Base-by-base conservation (phyloP, 2,113 vertebrate genomes). In the Morone chrysops region DNA sequence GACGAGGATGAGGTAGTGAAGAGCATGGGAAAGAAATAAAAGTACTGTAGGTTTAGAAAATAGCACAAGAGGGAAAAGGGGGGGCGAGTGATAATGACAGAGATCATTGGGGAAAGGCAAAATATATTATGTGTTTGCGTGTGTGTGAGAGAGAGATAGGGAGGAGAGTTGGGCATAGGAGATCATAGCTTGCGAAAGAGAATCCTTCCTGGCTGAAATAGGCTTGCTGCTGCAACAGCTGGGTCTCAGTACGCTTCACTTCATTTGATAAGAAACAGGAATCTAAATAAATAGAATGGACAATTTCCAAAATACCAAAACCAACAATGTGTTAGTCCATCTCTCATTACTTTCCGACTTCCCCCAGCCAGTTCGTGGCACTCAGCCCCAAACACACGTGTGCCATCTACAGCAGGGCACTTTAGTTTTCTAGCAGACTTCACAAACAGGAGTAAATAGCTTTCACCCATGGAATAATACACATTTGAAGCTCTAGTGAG, bases 151-250 rank as follows among this genome's bases (percentile, higher is more conserved):
- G 22, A 12, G 45, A n/a, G 20, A n/a, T 18, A 54, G 53, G 0
- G 25, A 67, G 53, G 62, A 8, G 13, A 20, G 70, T 66, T 14
- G 20, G 20, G 45, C 47, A 40, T 14, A 53, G 22, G 38, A 57
- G 68, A 77, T 82, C 61, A 68, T 68, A 79, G 78, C 51, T 50
- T 50, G 54, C 40, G 70, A 68, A 25, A 60, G 60, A 63, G 38
- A 74, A 69, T 9, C 54, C 38, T 81, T n/a, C 38, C 72, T 51
- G 13, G 66, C 8, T 65, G 61, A 76, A 79, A 84, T 57, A 51
- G 36, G 45, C 43, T 68, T 45, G 22, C 53, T 57, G 25, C 18
- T 70, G 31, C 47, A 83, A 89, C 88, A 90, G 88, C 74, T 85
- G 84, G 80, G 74, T 76, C 72, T 69, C 74, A 47, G 41, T 56